Evolutionary conservation across 2,888 invertebrate species (phyloP).

Genomic region (Drosophila picticornis): DNA sequence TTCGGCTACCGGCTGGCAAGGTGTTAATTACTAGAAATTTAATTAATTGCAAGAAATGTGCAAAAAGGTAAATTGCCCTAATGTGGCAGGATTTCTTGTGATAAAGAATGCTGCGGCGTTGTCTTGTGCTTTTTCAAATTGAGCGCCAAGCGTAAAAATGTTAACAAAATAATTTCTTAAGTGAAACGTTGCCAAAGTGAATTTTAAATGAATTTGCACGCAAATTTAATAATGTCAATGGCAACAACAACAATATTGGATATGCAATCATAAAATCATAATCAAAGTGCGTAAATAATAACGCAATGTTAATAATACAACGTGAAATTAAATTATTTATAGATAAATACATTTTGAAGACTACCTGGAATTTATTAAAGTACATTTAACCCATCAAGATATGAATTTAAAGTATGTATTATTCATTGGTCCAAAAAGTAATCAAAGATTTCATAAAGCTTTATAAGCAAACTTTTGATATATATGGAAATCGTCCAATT

Average conservation of each 20-base stretch:
- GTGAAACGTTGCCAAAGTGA: conserved; percentile 21
- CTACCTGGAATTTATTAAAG: background rate
- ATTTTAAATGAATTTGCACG: conserved; percentile 23
- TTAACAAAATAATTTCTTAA: conserved; percentile 1
- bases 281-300: background rate
- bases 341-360: background rate
- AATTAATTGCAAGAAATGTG: conserved; percentile 54
- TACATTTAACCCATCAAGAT: background rate
- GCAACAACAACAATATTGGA: background rate
- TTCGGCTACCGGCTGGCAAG: conserved; percentile 31
- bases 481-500: background rate
- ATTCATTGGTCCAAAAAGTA: background rate
- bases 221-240: background rate
- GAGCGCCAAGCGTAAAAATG: conserved; percentile 36
- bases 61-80: conserved; percentile 44
- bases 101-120: background rate
- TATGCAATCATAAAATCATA: background rate
- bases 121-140: conserved; percentile 4
- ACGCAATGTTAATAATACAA: background rate
- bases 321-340: background rate
- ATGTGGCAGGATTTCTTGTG: conserved; percentile 29
- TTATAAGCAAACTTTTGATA: background rate
- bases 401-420: conserved; percentile 29
- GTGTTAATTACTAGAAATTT: conserved; percentile 70
- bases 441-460: background rate